These are phyloP conservation scores for Pristionchus fissidentatus DNA, from an alignment of 2,888 invertebrate genomes.

Conservation along the genomic window DNA sequence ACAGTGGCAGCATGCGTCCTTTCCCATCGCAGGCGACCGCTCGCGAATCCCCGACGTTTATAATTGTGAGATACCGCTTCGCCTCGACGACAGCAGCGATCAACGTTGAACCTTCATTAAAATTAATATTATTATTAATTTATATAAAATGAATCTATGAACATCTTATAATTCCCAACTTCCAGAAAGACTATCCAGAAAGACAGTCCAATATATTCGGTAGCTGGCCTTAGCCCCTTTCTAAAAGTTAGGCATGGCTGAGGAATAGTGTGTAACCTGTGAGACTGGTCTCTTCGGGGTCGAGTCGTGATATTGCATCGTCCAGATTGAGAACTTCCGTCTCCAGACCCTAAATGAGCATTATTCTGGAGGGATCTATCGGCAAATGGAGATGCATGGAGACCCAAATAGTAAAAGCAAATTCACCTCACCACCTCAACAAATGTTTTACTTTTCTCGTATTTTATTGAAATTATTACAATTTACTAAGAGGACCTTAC, in stretches of 20 bases:
- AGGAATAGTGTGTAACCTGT: slow-evolving; percentile 54
- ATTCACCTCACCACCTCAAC: no score
- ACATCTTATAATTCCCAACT: no score
- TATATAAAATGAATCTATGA: background rate
- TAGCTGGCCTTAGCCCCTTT: no score
- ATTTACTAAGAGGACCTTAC: no score
- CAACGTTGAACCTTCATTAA: slow-evolving; percentile 87
- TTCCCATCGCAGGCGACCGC: slow-evolving; percentile 89
- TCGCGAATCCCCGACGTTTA: slow-evolving; percentile 95
- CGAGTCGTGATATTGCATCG: slow-evolving; percentile 56
- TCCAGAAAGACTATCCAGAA: no score
- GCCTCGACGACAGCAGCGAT: slow-evolving; percentile 90
- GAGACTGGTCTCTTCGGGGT: slow-evolving; percentile 53
- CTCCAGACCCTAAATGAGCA: slow-evolving; percentile 55
- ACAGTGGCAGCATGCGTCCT: slow-evolving; percentile 90
- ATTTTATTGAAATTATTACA: no score
- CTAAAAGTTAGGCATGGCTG: no score
- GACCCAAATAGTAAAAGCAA: no score
- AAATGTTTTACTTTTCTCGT: no score
- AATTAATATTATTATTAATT: background rate
- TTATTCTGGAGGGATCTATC: no score
- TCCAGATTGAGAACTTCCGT: slow-evolving; percentile 61
- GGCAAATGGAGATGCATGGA: no score
- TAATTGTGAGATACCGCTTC: slow-evolving; percentile 86
- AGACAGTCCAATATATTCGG: no score